Base-by-base conservation (phyloP, 2,888 invertebrate species). In the Diaperis boleti region DNA sequence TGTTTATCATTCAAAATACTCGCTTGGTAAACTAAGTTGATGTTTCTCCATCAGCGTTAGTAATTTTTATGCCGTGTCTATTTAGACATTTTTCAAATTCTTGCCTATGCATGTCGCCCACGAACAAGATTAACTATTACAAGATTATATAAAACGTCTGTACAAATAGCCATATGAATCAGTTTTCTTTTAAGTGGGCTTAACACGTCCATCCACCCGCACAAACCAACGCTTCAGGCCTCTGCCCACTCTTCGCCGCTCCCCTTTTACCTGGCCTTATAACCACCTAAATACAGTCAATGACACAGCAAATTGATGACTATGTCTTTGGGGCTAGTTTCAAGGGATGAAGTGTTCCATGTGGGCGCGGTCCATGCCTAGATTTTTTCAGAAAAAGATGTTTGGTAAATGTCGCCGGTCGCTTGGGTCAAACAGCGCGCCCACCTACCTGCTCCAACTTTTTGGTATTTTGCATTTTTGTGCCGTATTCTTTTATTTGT, bases 131-230 rank as follows among this genome's bases (percentile, higher is more conserved):
- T 31, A 49, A 49, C 11, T 52, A 20, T 18, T 22, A 42, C 42
- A 39, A 14, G 39, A 39, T 39, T 39, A 39, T 15, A 39, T 49
- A 13, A 20, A 35, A 39, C 26, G 33, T 49, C 59, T 49, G 20
- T 33, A 59, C 41, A 47, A 57, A 56, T 56, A 17, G 45, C 18
- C 41, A 31, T 20, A 41, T 52, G 59, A 59, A 49, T 59, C 59
- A 59, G 62, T 49, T 62, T 8, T 69, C 65, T 64, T 55, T 61
- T 66, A 66, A 70, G 69, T 71, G 69, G 72, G 71, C 63, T 64
- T 59, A 66, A 66, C 67, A 68, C 69, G 68, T 71, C 65, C 63
- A 69, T 73, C 73, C 74, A 72, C 73, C 75, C 74, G 72, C 74
- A 71, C 72, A 69, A 59, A 61, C 59, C 65, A 68, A 66, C 70